Evolutionary conservation across 2,797 vertebrate genomes (phyloP).

Genomic region (Chelidonichthys spinosus): DNA sequence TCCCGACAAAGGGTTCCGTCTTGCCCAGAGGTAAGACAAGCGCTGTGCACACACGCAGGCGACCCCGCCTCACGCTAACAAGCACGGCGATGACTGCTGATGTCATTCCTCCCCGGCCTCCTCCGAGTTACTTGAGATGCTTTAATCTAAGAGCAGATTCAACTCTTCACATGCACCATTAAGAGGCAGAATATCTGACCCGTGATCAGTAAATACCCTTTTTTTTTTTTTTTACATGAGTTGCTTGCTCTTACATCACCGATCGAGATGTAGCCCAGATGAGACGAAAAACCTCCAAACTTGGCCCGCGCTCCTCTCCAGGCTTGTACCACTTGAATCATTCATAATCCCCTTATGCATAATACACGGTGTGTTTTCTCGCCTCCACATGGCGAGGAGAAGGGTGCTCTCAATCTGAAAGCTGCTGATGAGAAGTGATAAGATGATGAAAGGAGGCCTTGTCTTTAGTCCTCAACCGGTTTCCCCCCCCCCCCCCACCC

Average conservation of each 20-base stretch:
- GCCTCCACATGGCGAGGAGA: constrained; percentile 18
- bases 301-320: constrained; percentile 32
- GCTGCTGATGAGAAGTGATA: constrained; percentile 69
- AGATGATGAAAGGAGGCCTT: constrained; percentile 66
- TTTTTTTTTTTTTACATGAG: constrained; percentile 28
- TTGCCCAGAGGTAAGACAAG: constrained; percentile 46
- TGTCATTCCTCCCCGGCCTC: constrained; percentile 48
- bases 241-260: constrained; percentile 56
- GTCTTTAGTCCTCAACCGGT: constrained; percentile 48
- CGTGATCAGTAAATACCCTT: constrained; percentile 29
- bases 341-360: constrained; percentile 74
- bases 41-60: constrained; percentile 12
- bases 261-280: constrained; percentile 10
- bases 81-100: constrained; percentile 37
- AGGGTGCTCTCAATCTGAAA: constrained; percentile 42
- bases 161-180: constrained; percentile 30
- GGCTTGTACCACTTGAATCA: constrained; percentile 57
- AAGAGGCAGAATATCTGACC: constrained; percentile 43
- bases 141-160: constrained; percentile 59
- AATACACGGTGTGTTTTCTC: constrained; percentile 59
- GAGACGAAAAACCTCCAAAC: constrained; percentile 40
- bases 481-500: constrained; percentile 19
- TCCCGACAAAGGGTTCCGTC: constrained; percentile 61
- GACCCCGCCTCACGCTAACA: constrained; percentile 12
- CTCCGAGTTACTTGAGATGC: constrained; percentile 26